Percentiles rank a stretch among this genome's conserved stretches.
Evolutionary conservation across 1,140 invertebrate genomes (phyloP).

Genomic region (Drosophila sp.): DNA sequence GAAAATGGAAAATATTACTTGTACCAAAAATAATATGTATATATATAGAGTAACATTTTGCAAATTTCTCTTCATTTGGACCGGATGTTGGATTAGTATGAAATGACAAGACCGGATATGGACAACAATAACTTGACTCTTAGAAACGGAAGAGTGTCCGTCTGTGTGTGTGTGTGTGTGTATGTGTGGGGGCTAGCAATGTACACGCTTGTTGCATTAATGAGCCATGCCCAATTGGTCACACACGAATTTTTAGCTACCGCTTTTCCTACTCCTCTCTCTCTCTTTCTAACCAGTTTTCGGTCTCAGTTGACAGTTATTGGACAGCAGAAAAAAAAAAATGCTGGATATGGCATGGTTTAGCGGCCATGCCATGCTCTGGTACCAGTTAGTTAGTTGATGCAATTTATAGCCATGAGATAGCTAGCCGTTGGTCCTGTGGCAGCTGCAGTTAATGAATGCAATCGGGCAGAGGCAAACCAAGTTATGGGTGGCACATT

Average conservation of each 20-base stretch:
- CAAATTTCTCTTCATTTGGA: constrained; percentile 31
- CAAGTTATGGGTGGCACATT: constrained; percentile 23
- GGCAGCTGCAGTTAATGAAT: constrained; percentile 61
- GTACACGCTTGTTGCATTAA: constrained; percentile 67
- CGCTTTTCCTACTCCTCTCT: constrained; percentile 39
- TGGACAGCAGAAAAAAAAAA: constrained; percentile 41
- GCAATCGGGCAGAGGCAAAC: constrained; percentile 34
- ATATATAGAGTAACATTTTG: background rate
- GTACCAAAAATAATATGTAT: constrained; percentile 29
- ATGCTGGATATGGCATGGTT: constrained; percentile 30
- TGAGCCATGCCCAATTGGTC: constrained; percentile 48
- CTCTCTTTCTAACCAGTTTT: background rate
- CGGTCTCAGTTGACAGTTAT: constrained; percentile 49
- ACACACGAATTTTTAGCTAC: constrained; percentile 63
- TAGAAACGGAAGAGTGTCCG: background rate
- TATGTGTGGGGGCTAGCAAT: constrained; percentile 66
- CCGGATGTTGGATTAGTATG: constrained; percentile 74
- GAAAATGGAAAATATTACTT: constrained; percentile 47
- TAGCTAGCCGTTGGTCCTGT: constrained; percentile 19
- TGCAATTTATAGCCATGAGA: constrained; percentile 51
- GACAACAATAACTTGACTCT: constrained; percentile 44
- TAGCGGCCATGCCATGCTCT: constrained; percentile 32
- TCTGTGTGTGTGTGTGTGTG: constrained; percentile 16
- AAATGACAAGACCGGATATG: constrained; percentile 71
- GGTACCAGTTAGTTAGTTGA: constrained; percentile 20